Conservation (phyloP, 2,113 vertebrate species). For the Trichechus manatus region DNA sequence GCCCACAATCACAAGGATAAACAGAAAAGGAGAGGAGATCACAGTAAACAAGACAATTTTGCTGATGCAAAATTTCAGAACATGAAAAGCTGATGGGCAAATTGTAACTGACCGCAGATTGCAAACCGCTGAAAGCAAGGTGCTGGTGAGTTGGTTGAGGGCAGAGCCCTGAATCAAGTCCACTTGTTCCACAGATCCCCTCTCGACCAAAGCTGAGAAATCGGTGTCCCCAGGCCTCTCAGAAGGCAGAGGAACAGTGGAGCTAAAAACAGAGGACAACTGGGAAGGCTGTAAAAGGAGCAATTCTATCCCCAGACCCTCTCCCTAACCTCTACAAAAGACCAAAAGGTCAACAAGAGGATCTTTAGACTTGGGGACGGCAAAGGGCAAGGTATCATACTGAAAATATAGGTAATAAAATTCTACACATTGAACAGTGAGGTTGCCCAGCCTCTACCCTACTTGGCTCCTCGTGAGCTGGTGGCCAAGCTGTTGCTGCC, state of each 20-base stretch:
- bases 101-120: background rate
- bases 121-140: background rate
- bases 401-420: background rate
- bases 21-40: background rate
- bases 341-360: background rate
- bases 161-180: background rate
- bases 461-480: background rate
- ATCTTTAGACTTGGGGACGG: background rate
- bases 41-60: background rate
- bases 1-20: background rate
- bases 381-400: background rate
- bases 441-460: too few species aligned
- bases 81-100: background rate
- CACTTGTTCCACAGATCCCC: background rate
- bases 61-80: too few species aligned
- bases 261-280: too few species aligned
- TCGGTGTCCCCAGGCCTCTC: background rate
- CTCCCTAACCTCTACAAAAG: background rate
- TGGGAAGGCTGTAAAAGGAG: background rate
- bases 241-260: background rate
- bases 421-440: background rate
- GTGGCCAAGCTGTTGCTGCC: background rate
- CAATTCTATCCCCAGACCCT: background rate
- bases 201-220: background rate
- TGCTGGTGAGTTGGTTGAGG: background rate